Conservation (phyloP, 2,113 vertebrate genomes). For the Salminus brasiliensis region DNA sequence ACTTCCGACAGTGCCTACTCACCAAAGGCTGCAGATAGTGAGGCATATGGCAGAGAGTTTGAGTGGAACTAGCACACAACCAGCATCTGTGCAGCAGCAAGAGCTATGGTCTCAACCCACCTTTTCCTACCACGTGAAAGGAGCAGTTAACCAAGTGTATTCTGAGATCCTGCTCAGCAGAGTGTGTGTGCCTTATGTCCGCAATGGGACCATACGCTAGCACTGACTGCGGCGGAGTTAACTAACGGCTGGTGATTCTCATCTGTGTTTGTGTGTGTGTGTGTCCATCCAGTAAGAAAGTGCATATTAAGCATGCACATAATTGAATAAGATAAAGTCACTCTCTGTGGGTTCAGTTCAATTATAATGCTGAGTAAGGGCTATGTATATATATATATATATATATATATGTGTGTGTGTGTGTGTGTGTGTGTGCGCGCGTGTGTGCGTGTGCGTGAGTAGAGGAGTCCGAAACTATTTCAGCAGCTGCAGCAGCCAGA, state of each 20-base stretch:
- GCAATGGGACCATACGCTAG: conserved; percentile 51
- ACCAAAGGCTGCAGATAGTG: conserved; percentile 73
- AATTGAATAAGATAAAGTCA: neutral
- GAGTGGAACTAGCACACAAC: conserved; percentile 61
- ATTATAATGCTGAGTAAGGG: neutral
- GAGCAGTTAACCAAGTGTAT: conserved; percentile 91
- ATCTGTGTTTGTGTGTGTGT: neutral
- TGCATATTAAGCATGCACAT: conserved; percentile 6
- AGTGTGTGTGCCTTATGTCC: conserved; percentile 75
- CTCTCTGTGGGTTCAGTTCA: neutral
- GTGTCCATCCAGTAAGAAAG: neutral
- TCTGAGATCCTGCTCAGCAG: conserved; percentile 95
- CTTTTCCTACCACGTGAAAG: conserved; percentile 85
- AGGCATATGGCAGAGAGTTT: conserved; percentile 71
- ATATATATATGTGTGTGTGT: conserved; percentile 14
- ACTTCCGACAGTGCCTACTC: conserved; percentile 65
- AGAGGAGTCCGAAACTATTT: conserved; percentile 50
- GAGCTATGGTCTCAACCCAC: conserved; percentile 67
- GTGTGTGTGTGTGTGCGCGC: conserved; percentile 31
- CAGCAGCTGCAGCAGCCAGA: conserved; percentile 53
- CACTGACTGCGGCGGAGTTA: conserved; percentile 31
- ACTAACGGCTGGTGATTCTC: conserved; percentile 26
- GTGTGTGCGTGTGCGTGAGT: conserved; percentile 16
- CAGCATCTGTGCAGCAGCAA: conserved; percentile 34
- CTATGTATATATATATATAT: neutral